These are phyloP conservation scores for Gorsachius goisagi DNA, from an alignment of 2,113 vertebrate genomes.

Conservation along the genomic window DNA sequence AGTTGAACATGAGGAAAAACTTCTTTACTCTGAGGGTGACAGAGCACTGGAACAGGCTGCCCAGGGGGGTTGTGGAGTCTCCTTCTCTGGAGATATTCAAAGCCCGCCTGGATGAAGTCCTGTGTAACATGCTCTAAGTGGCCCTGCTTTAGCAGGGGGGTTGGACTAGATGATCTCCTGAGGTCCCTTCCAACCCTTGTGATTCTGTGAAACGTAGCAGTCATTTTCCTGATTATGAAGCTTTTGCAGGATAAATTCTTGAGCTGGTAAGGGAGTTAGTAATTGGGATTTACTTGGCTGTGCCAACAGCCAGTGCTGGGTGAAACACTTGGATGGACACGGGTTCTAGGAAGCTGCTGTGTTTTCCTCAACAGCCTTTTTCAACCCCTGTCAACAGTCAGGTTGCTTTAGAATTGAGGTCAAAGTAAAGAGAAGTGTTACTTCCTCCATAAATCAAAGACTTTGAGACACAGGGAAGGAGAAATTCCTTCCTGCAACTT, in stretches of 20 bases:
- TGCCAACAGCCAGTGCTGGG: background rate
- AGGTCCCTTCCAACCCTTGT: too few relatives aligned
- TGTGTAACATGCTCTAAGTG: too few relatives aligned
- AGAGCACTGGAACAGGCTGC: too few relatives aligned
- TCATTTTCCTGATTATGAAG: background rate
- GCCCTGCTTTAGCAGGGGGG: too few relatives aligned
- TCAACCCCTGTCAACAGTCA: background rate
- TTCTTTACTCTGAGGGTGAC: too few relatives aligned
- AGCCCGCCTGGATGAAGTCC: too few relatives aligned
- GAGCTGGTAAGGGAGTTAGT: background rate
- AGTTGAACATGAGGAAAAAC: too few relatives aligned
- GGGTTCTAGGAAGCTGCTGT: background rate
- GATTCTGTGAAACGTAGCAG: background rate
- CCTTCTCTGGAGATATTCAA: too few relatives aligned
- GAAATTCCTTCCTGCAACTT: background rate
- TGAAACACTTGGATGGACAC: background rate
- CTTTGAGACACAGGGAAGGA: background rate
- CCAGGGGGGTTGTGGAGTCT: too few relatives aligned
- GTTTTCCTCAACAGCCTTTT: background rate
- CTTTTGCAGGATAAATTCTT: background rate
- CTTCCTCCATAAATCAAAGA: background rate
- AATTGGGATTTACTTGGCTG: background rate
- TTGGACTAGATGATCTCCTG: too few relatives aligned
- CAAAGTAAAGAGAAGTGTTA: background rate
- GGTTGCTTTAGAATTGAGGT: background rate